Percentiles rank a stretch among this genome's conserved stretches.
These are phyloP conservation scores for Limosa lapponica DNA, from an alignment of 2,797 vertebrate species.

Conservation along the genomic window DNA sequence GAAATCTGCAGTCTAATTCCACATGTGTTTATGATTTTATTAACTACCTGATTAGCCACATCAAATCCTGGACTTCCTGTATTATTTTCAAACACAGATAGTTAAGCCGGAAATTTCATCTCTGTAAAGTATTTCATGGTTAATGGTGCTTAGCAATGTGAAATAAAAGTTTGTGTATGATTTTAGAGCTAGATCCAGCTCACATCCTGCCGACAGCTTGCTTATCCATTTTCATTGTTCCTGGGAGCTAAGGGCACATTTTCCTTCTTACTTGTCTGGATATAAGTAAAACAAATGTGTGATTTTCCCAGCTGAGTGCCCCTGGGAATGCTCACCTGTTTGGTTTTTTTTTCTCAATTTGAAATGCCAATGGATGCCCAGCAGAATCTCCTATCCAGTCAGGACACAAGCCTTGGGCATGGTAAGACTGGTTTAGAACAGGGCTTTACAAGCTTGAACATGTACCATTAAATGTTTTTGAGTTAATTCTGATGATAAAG, in stretches of 20 bases:
- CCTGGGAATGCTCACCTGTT: not conserved
- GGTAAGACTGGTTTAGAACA: not conserved
- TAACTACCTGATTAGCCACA: not conserved
- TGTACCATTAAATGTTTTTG: not conserved
- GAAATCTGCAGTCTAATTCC: not conserved
- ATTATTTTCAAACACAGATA: not conserved
- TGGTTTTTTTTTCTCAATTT: not conserved
- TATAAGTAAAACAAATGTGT: not conserved
- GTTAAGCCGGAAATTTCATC: not conserved
- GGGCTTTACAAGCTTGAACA: not conserved
- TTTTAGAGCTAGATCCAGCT: not conserved
- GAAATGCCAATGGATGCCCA: not conserved
- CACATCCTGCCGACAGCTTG: not conserved
- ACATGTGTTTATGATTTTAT: not conserved
- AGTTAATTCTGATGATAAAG: not conserved
- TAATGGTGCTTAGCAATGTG: not conserved
- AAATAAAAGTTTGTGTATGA: not conserved
- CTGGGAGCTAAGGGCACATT: not conserved
- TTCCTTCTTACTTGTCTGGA: not conserved
- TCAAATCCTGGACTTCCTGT: not conserved
- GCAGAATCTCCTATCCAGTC: not conserved
- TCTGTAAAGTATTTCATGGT: not conserved
- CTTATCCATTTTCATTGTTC: not conserved
- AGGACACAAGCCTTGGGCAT: not conserved
- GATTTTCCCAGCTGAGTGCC: not conserved